Conservation (phyloP, 30 jellyfish, hydroid and myxozoan genomes). For the Hydractinia symbiolongicarpus region DNA sequence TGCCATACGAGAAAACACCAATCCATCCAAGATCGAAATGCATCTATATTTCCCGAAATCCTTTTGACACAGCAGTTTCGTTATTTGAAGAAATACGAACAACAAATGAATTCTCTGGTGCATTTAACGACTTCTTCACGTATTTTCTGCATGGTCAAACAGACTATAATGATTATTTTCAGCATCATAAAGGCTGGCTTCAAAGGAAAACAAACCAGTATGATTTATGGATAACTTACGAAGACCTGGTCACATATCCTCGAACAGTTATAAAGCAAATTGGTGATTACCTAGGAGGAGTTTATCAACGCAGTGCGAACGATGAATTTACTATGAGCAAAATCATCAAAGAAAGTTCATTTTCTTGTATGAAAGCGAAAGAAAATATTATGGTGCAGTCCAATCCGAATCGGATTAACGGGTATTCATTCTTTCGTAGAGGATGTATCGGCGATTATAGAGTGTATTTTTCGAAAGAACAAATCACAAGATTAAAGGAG, state of each 20-base stretch:
- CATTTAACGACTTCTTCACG: conserved; percentile 28
- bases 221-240: conserved; percentile 31
- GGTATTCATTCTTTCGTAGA: conserved; percentile 18
- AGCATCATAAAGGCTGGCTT: conserved; percentile 26
- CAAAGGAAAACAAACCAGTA: conserved; percentile 15
- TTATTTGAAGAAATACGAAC: conserved; percentile 25
- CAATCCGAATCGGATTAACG: conserved; percentile 37
- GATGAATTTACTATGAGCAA: conserved; percentile 23
- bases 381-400: conserved; percentile 23
- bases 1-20: conserved; percentile 35
- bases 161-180: conserved; percentile 36
- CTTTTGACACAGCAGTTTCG: conserved; percentile 37
- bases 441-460: conserved; percentile 22
- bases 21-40: conserved; percentile 28
- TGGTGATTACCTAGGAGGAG: conserved; percentile 31
- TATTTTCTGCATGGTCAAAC: conserved; percentile 38
- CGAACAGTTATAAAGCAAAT: conserved; percentile 30
- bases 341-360: conserved; percentile 9
- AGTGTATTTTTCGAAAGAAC: conserved; percentile 11
- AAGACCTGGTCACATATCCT: conserved; percentile 22
- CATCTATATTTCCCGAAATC: conserved; percentile 34
- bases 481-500: background rate
- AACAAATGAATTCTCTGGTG: conserved; percentile 34
- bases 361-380: conserved; percentile 20
- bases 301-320: conserved; percentile 25